Evolutionary conservation across 2,797 vertebrate genomes (phyloP).

Genomic region (Gallinago solitaria): DNA sequence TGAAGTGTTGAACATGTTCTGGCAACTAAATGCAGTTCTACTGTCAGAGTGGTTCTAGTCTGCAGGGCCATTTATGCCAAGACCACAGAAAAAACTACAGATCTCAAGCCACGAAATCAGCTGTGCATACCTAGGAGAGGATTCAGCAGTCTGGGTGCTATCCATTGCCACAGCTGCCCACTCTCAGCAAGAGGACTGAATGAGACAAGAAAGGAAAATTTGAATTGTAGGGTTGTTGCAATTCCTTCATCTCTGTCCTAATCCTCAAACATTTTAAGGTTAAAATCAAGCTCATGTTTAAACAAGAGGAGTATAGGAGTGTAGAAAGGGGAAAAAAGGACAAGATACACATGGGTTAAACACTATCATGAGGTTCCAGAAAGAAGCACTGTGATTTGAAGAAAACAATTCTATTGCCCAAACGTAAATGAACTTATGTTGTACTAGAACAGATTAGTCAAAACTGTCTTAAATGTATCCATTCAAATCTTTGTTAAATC

Average conservation of each 20-base stretch:
- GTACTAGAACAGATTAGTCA: not conserved
- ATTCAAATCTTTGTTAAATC: not conserved
- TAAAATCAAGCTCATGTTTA: not conserved
- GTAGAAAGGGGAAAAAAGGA: not conserved
- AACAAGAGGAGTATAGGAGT: not conserved
- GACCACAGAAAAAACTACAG: not conserved
- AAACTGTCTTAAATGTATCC: not conserved
- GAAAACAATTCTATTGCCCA: not conserved
- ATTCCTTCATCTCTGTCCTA: not conserved
- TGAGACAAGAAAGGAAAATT: not conserved
- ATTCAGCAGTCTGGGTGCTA: not conserved
- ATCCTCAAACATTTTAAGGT: not conserved
- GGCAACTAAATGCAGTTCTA: not conserved
- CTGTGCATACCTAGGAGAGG: not conserved
- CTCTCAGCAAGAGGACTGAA: not conserved
- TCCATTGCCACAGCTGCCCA: not conserved
- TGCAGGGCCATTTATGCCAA: not conserved
- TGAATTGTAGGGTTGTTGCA: accelerated
- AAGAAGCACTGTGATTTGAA: not conserved
- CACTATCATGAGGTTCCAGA: not conserved
- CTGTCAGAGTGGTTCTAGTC: not conserved
- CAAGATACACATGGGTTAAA: not conserved
- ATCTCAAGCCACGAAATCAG: not conserved
- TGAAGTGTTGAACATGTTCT: not conserved
- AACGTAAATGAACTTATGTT: not conserved